phyloP scores from a whole-genome alignment of 2,888 invertebrate genomes.

The Microctonus brassicae region DNA sequence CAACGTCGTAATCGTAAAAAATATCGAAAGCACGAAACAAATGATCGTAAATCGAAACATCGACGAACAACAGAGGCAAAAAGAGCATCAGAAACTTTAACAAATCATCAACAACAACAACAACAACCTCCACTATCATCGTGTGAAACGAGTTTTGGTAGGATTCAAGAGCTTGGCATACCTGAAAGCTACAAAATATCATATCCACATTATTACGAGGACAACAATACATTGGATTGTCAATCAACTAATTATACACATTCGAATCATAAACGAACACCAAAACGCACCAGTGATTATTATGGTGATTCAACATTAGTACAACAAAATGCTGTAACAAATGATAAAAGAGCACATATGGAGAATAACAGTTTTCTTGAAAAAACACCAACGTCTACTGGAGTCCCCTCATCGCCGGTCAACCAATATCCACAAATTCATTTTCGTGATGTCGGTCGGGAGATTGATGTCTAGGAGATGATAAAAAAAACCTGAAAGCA shows the following conservation, averaged over 20 bases:
- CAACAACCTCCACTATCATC: conserved; percentile 33
- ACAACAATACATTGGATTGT: conserved; percentile 48
- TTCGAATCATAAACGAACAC: conserved; percentile 25
- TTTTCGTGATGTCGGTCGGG: conserved; percentile 78
- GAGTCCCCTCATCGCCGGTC: conserved; percentile 45
- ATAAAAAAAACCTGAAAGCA: not conserved
- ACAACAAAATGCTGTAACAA: conserved; percentile 29
- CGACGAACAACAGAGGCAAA: conserved; percentile 43
- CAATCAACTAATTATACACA: not conserved
- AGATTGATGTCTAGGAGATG: conserved; percentile 76
- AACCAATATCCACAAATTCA: conserved; percentile 78
- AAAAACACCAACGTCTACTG: conserved; percentile 28
- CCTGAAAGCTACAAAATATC: conserved; percentile 65
- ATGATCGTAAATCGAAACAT: conserved; percentile 59
- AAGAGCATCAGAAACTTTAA: not conserved
- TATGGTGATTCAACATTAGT: conserved; percentile 30
- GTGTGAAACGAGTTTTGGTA: conserved; percentile 60
- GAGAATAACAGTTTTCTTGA: conserved; percentile 12
- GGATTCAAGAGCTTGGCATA: conserved; percentile 61
- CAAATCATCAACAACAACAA: not conserved
- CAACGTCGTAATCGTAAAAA: conserved; percentile 54
- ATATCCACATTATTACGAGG: conserved; percentile 67
- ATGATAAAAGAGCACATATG: conserved; percentile 36
- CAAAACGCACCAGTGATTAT: conserved; percentile 56
- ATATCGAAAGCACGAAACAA: conserved; percentile 54